Base-by-base conservation (phyloP, 2,113 vertebrate genomes). In the Oreochromis aureus region DNA sequence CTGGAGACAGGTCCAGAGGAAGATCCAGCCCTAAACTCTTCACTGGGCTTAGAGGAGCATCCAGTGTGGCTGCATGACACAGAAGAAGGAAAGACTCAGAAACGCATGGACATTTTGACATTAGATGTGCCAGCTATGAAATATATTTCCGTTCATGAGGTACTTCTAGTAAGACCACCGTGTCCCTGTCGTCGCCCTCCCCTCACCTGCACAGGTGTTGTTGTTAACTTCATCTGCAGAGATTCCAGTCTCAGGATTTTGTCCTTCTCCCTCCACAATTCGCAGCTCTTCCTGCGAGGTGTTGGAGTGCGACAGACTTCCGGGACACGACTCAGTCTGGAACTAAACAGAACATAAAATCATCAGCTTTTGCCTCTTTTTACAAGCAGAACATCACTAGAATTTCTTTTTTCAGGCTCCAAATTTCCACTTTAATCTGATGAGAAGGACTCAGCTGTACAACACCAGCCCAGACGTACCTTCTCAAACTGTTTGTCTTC, bases 401-500 rank as follows among this genome's bases (percentile, higher is more conserved):
- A 51, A 51, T 8, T 32, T 83, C n/a, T 53, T 12, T 51, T 27
- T 69, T 66, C 59, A 69, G 15, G 48, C 10, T 36, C 44, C 19
- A 66, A 15, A 12, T 58, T 0, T 36, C 10, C 10, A 54, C n/a
- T 53, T 61, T 39, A 6, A 59, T 41, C 13, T 30, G 7, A 15
- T 5, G 19, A 51, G 56, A 53, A 53, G 24, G 41, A 36, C 54
- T 48, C 13, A 61, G 22, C 34, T 27, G 1, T 18, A 46, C 24
- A 12, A 48, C 10, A 27, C 16, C 30, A 80, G 13, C 6, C 30
- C 5, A 15, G 44, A 73, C 54, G 4, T 94, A 99, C 99, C 98
- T 99, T 99, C 91, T 99, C 98, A 86, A 99, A 99, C 87, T 99
- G 98, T 90, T 98, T 98, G 87, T 99, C 98, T 0, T 99, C 98